phyloP scores from a whole-genome alignment of 2,113 vertebrate genomes.

The Apaloderma vittatum region DNA sequence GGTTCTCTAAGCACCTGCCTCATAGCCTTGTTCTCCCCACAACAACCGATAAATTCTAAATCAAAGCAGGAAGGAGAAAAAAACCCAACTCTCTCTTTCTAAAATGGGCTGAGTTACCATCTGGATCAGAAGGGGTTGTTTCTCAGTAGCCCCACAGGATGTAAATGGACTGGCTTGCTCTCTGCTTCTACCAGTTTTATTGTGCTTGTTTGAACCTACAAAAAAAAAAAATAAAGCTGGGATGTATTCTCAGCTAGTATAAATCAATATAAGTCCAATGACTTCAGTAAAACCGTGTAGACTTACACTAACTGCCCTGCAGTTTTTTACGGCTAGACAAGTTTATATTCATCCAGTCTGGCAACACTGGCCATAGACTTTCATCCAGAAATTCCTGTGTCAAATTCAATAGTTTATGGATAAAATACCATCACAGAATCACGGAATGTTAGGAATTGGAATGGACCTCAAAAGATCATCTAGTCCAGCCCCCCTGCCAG shows the following conservation, averaged over 20 bases:
- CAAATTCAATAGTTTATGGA: not conserved
- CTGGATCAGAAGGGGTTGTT: not conserved
- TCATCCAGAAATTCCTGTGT: not conserved
- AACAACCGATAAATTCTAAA: slow-evolving; percentile 21
- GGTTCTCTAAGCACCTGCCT: slow-evolving; percentile 9
- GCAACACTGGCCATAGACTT: not conserved
- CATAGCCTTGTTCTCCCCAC: not conserved
- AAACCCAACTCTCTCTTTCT: not conserved
- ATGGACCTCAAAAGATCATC: too few species aligned
- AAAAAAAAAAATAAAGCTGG: not conserved
- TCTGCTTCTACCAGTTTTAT: not conserved
- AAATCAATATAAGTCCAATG: not conserved
- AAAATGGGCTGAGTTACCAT: not conserved
- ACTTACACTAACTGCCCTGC: not conserved
- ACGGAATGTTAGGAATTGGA: too few species aligned
- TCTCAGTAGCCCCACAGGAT: not conserved
- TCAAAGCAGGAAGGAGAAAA: not conserved
- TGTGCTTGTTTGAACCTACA: not conserved
- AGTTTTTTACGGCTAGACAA: not conserved
- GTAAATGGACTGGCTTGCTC: not conserved
- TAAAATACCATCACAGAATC: too few species aligned
- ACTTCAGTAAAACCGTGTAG: not conserved
- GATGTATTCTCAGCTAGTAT: not conserved
- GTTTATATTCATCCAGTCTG: not conserved
- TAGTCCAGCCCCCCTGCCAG: too few species aligned